These are phyloP conservation scores for Antheraea pernyi DNA, from an alignment of 1,140 invertebrate species.

Conservation along the genomic window DNA sequence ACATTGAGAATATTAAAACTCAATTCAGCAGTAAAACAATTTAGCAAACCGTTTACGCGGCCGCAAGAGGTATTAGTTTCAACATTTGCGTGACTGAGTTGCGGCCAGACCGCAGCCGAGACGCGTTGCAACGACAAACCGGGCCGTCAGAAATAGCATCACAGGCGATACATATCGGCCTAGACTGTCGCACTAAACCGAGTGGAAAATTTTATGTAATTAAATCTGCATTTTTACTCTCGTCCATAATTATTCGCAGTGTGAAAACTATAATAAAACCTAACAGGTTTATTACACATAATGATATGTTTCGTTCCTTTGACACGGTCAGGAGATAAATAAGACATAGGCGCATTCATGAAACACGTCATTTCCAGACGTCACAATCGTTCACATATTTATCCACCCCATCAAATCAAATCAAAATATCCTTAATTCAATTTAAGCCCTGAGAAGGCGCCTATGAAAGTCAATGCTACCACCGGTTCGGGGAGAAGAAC, in stretches of 20 bases:
- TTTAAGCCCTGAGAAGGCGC: no score
- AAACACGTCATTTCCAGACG: no score
- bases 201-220: constrained; percentile 21
- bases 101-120: constrained; percentile 23
- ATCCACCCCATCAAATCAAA: no score
- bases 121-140: constrained; percentile 23
- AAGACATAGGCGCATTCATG: no score
- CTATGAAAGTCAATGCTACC: no score
- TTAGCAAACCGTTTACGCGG: constrained; percentile 11
- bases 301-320: no score
- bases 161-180: constrained; percentile 14
- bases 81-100: constrained; percentile 23
- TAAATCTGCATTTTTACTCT: neutral
- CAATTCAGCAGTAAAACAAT: neutral
- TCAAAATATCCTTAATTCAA: no score
- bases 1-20: neutral
- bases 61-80: constrained; percentile 21
- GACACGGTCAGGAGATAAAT: no score
- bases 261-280: neutral
- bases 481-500: no score
- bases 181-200: constrained; percentile 14
- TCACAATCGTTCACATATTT: no score
- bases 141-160: constrained; percentile 32
- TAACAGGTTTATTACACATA: no score
- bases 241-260: neutral